These are phyloP conservation scores for Cryptomyrus ogoouensis DNA, from an alignment of 2,113 vertebrate genomes.

Conservation along the genomic window DNA sequence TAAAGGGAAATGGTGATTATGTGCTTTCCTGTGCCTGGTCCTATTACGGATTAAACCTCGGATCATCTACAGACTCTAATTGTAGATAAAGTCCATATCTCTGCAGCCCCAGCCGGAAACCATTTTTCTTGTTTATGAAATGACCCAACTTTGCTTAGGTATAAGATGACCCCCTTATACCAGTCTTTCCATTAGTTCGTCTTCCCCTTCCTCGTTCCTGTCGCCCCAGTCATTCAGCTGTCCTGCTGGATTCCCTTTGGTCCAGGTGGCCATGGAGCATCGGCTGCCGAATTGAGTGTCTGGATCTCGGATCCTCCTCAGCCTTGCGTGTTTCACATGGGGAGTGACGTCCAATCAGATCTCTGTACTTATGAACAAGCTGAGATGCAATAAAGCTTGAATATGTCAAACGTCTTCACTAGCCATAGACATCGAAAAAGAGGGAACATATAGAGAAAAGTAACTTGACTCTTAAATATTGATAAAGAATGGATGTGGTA, in stretches of 20 bases:
- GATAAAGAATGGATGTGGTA: neutral
- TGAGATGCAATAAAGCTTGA: neutral
- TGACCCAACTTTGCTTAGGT: neutral
- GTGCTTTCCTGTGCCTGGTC: neutral
- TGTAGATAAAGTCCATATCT: neutral
- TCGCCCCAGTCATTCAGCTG: neutral
- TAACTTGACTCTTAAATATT: neutral
- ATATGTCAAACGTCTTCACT: neutral
- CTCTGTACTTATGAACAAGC: neutral
- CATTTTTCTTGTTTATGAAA: conserved; percentile 15
- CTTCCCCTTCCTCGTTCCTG: neutral
- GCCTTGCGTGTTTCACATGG: neutral
- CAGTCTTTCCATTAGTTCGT: neutral
- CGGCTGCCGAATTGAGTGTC: neutral
- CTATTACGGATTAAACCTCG: neutral
- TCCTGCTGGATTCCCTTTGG: neutral
- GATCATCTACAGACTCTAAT: neutral
- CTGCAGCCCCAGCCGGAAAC: neutral
- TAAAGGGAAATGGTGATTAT: neutral
- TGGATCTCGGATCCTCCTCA: neutral
- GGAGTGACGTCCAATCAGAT: neutral
- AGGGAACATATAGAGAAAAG: neutral
- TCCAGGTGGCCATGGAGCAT: neutral
- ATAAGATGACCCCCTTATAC: neutral
- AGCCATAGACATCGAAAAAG: neutral